These are phyloP conservation scores for Aspidapion aeneum DNA, from an alignment of 2,888 invertebrate genomes.

Conservation along the genomic window DNA sequence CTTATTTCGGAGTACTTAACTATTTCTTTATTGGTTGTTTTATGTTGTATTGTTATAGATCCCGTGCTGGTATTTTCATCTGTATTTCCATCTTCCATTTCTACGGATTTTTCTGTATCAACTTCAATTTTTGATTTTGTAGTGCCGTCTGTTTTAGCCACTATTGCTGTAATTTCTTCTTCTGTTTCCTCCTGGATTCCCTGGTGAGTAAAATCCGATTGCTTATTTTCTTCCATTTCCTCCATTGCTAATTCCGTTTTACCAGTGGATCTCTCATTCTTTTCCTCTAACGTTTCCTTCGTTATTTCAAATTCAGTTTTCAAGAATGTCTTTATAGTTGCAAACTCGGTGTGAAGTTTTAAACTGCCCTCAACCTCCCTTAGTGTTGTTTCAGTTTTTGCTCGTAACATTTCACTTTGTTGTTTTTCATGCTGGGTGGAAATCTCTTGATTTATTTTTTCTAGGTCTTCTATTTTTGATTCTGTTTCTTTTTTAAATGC, in stretches of 20 bases:
- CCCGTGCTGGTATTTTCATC: background rate
- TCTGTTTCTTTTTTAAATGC: background rate
- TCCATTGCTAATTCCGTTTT: no score
- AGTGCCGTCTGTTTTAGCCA: background rate
- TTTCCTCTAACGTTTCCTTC: no score
- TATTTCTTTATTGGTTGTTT: background rate
- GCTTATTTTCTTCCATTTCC: no score
- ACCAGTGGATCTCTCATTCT: no score
- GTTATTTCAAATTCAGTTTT: no score
- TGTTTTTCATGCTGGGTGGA: no score
- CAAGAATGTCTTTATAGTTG: no score
- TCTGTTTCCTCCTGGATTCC: constrained; percentile 1
- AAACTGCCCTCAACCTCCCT: background rate
- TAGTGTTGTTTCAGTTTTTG: no score
- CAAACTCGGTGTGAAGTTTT: no score
- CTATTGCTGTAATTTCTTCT: background rate
- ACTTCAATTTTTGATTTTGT: background rate
- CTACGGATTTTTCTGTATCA: background rate
- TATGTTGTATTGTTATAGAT: constrained; percentile 1
- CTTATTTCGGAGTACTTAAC: background rate
- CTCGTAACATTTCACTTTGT: no score
- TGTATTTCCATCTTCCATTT: no score
- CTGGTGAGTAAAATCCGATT: no score
- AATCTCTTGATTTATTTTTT: background rate
- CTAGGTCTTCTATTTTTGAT: background rate